These are phyloP conservation scores for Chesias legatella DNA, from an alignment of 2,888 invertebrate species.

Conservation along the genomic window DNA sequence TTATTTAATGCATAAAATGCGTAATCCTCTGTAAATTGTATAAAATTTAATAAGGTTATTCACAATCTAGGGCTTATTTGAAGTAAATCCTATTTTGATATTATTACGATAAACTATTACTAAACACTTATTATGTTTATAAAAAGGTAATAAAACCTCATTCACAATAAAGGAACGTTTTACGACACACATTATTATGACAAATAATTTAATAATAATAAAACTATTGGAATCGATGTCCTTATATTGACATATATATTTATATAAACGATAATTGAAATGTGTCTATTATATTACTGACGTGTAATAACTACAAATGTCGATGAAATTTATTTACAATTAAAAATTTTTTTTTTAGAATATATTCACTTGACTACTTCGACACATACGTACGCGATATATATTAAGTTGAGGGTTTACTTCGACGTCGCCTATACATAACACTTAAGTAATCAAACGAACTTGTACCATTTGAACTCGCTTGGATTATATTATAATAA, in stretches of 20 bases:
- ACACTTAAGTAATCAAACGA: constrained; percentile 28
- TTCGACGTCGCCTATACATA: constrained; percentile 12
- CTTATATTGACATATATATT: constrained; percentile 51
- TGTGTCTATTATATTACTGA: constrained; percentile 48
- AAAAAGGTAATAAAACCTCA: constrained; percentile 61
- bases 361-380: constrained; percentile 55
- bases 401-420: constrained; percentile 3
- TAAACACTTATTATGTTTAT: constrained; percentile 55
- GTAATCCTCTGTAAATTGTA: constrained; percentile 52
- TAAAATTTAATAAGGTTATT: constrained; percentile 52
- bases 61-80: constrained; percentile 47
- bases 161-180: constrained; percentile 69
- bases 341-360: constrained; percentile 61
- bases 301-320: constrained; percentile 61
- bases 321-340: constrained; percentile 63
- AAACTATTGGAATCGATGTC: constrained; percentile 31
- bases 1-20: constrained; percentile 42
- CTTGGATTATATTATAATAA: constrained; percentile 31
- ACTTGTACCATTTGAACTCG: constrained; percentile 38
- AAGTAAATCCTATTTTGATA: constrained; percentile 42
- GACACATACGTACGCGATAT: constrained; percentile 35
- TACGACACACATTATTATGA: constrained; percentile 56
- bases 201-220: constrained; percentile 17
- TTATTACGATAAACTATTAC: constrained; percentile 48
- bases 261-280: constrained; percentile 45